Percentiles rank a stretch among this genome's conserved stretches.
Conservation (phyloP, 2,888 invertebrate genomes). For the Graphium colonna region DNA sequence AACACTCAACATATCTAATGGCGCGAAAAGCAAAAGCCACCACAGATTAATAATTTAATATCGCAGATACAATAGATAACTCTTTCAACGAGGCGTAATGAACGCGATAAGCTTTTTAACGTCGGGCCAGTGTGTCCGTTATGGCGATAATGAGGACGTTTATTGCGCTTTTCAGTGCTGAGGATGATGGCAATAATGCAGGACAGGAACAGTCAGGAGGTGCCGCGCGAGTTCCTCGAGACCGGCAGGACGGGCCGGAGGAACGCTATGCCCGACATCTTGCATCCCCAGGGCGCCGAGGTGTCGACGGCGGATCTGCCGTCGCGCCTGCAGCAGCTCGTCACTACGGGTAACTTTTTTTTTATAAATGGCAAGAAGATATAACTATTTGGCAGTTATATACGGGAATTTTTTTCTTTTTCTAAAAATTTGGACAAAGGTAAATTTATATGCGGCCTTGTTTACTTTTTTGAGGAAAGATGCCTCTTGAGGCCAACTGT, state of each 20-base stretch:
- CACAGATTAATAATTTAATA: slow-evolving; percentile 21
- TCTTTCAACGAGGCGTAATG: slow-evolving; percentile 12
- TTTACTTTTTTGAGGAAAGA: not conserved
- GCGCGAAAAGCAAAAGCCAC: slow-evolving; percentile 14
- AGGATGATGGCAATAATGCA: slow-evolving; percentile 83
- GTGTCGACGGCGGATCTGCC: slow-evolving; percentile 89
- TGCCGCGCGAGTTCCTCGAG: slow-evolving; percentile 88
- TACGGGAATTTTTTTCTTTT: not conserved
- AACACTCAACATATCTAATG: too few relatives aligned
- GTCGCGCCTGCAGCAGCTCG: slow-evolving; percentile 85
- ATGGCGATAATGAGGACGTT: slow-evolving; percentile 1
- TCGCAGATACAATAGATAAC: slow-evolving; percentile 16
- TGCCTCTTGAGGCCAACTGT: not conserved
- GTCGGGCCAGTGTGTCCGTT: slow-evolving; percentile 5
- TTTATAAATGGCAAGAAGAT: too few relatives aligned
- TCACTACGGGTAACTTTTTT: slow-evolving; percentile 75
- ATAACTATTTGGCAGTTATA: too few relatives aligned
- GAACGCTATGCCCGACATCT: slow-evolving; percentile 93
- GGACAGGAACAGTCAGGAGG: slow-evolving; percentile 77
- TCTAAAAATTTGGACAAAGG: not conserved
- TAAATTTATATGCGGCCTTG: not conserved
- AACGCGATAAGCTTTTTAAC: slow-evolving; percentile 12
- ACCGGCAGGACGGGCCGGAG: slow-evolving; percentile 92
- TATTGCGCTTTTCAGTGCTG: slow-evolving; percentile 58
- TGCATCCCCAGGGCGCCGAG: slow-evolving; percentile 85